Evolutionary conservation across 1,140 invertebrate genomes (phyloP).

Genomic region (Drosophila trapezifrons): DNA sequence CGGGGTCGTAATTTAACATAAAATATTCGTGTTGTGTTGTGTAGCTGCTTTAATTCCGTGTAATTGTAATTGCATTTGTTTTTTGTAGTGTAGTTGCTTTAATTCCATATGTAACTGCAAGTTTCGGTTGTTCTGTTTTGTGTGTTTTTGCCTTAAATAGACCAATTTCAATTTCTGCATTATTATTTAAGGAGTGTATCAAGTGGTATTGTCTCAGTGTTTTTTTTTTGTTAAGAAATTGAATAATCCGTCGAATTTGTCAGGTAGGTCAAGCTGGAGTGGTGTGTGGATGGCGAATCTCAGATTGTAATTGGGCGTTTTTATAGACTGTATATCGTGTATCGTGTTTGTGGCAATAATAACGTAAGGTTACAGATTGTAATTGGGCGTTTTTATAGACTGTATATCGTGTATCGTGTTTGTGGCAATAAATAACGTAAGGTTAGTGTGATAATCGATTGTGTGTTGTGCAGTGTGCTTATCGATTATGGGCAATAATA

Average conservation of each 20-base stretch:
- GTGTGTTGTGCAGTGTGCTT: background rate
- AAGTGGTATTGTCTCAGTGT: too few relatives aligned
- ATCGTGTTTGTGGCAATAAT: too few relatives aligned
- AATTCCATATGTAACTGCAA: conserved; percentile 6
- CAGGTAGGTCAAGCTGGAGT: background rate
- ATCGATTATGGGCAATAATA: too few relatives aligned
- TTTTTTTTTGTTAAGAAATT: too few relatives aligned
- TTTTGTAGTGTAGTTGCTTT: background rate
- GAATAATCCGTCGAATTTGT: background rate
- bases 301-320: background rate
- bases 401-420: too few relatives aligned
- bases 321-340: background rate
- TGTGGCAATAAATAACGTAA: too few relatives aligned
- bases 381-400: background rate
- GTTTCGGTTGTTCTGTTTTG: background rate
- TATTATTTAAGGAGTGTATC: background rate
- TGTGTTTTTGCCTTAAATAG: background rate
- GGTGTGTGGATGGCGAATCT: too few relatives aligned
- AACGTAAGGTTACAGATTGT: too few relatives aligned
- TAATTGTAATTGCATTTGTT: background rate
- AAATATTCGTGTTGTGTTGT: background rate
- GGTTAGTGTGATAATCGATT: background rate
- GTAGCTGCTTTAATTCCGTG: background rate
- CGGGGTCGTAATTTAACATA: background rate
- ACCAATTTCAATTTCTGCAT: conserved; percentile 21